Evolutionary conservation across 2,113 vertebrate genomes (phyloP), one percentile per base, ranked within the genome.

Genomic region (Cynoglossus semilaevis): DNA sequence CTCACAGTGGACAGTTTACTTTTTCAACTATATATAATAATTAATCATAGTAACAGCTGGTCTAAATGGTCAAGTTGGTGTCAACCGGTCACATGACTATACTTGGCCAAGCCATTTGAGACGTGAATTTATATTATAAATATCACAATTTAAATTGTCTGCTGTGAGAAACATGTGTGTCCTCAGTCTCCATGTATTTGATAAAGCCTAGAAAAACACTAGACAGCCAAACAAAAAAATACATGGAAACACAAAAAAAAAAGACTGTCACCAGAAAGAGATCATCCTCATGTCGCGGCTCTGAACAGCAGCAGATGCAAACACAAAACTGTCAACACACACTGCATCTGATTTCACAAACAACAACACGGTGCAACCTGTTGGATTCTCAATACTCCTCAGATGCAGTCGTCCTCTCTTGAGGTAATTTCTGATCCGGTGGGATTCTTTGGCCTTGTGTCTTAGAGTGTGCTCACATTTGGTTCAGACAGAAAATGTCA

Each of bases 391-490:
- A 82, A 74, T 81, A 84, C 84, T 84, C 82, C 72, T 8, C 10
- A 64, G 70, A 61, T 51, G 61, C 71, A 74, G 63, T 72, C 81
- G 76, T 81, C 67, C 69, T 55, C 70, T 68, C 76, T 76, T 67
- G 79, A 82, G n/a, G 82, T 81, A 82, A 86, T 82, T 71, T 80
- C 79, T 81, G 85, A 74, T 80, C 70, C 48, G 52, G 51, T 12
- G 8, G 6, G 22, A 29, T 29, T 29, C 22, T 29, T 29, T 29
- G 2, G 22, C 22, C 22, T 6, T 29, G 22, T 4, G 3, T 2
- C 6, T 29, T 29, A 29, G 22, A 29, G 22, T 29, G 22, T 6
- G 22, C 22, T 29, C 22, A 29, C 22, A 29, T 29, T 29, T 29
- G 22, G 22, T 29, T 29, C 2, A 29, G 22, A 29, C 3, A 29